phyloP scores from a whole-genome alignment of 2,888 invertebrate genomes.

The Drosophila pseudotakahashii region DNA sequence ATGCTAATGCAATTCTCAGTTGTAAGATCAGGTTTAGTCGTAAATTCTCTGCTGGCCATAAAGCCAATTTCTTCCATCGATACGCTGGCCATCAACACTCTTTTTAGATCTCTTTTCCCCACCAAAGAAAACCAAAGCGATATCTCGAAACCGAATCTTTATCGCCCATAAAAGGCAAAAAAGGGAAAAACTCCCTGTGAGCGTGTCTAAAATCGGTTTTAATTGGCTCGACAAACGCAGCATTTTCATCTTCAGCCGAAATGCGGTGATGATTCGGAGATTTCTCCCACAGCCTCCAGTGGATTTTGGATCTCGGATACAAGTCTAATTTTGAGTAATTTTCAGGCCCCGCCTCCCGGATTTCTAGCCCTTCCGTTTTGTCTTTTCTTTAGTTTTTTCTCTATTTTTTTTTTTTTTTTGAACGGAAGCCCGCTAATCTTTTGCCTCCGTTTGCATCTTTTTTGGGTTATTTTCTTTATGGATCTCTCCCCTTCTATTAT shows the following conservation, averaged over 20 bases:
- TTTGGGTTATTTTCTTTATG: conserved; percentile 55
- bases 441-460: conserved; percentile 50
- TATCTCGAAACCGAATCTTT: conserved; percentile 43
- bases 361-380: conserved; percentile 18
- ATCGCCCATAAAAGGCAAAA: conserved; percentile 38
- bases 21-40: conserved; percentile 1
- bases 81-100: conserved; percentile 12
- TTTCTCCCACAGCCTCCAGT: conserved; percentile 30
- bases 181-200: conserved; percentile 39
- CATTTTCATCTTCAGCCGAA: conserved; percentile 10
- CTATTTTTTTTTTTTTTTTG: conserved; percentile 33
- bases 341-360: conserved; percentile 35
- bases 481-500: conserved; percentile 40
- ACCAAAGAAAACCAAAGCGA: conserved; percentile 1
- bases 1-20: not conserved
- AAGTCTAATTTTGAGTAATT: conserved; percentile 69
- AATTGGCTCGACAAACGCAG: conserved; percentile 61
- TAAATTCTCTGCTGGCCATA: not conserved
- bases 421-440: conserved; percentile 53
- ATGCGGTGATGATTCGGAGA: conserved; percentile 5
- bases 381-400: conserved; percentile 27
- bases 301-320: conserved; percentile 19
- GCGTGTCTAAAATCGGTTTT: conserved; percentile 79
- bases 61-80: conserved; percentile 11
- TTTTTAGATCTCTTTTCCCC: not conserved